Conservation (phyloP, 1,140 invertebrate species). For the Cryptotermes secundus region DNA sequence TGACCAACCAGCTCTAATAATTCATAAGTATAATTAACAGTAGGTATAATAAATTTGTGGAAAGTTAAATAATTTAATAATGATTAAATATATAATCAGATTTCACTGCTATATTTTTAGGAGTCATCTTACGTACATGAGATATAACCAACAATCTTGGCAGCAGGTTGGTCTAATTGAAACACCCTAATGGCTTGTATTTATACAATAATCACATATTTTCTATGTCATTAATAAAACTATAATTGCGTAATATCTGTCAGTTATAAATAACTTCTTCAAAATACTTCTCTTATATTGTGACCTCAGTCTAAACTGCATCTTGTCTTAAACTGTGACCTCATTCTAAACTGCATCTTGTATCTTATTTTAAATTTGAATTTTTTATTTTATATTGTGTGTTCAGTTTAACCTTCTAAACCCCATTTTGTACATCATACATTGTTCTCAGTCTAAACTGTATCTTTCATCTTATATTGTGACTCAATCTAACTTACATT, state of each 20-base stretch:
- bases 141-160: background rate
- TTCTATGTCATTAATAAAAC: background rate
- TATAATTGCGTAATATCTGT: background rate
- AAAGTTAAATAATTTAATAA: background rate
- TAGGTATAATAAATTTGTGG: background rate
- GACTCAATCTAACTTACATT: no score
- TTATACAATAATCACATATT: background rate
- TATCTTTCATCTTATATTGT: no score
- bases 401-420: no score
- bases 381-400: no score
- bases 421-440: background rate
- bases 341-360: background rate
- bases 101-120: no score
- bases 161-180: background rate
- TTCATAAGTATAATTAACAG: background rate
- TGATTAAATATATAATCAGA: no score
- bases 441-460: no score
- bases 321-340: background rate
- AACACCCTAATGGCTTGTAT: background rate
- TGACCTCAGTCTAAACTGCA: background rate
- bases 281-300: background rate
- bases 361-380: background rate
- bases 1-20: background rate
- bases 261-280: background rate
- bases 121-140: no score